Percentiles rank a stretch among this genome's conserved stretches.
phyloP scores from a whole-genome alignment of 1,140 invertebrate species.

The Drosophila lini region DNA sequence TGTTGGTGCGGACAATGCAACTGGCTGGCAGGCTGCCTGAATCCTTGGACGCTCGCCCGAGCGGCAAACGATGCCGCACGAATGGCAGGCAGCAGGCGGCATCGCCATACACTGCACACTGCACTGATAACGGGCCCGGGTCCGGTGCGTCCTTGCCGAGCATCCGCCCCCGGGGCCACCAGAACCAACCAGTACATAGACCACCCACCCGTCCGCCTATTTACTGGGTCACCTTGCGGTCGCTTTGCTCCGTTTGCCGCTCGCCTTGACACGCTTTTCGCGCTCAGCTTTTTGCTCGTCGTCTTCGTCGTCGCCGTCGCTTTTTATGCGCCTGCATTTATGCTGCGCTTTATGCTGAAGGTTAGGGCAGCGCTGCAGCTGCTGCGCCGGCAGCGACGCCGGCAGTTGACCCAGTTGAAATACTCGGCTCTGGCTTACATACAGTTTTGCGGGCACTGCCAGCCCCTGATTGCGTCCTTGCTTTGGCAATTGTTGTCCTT shows the following conservation, averaged over 20 bases:
- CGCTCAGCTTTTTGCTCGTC: conserved; percentile 15
- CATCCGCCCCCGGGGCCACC: conserved; percentile 13
- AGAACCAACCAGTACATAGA: conserved; percentile 3
- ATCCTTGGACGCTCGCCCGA: conserved; percentile 46
- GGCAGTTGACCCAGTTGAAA: conserved; percentile 65
- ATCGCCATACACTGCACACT: conserved; percentile 37
- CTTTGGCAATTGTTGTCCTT: conserved; percentile 49
- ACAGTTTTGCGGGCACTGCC: conserved; percentile 32
- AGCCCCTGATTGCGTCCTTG: conserved; percentile 67
- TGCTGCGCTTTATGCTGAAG: conserved; percentile 78
- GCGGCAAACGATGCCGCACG: conserved; percentile 50
- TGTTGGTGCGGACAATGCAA: conserved; percentile 81
- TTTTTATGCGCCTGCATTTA: conserved; percentile 72
- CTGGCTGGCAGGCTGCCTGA: conserved; percentile 59
- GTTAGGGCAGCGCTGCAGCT: conserved; percentile 55
- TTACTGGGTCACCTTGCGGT: conserved; percentile 76
- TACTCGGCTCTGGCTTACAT: conserved; percentile 5
- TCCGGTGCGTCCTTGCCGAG: conserved; percentile 46
- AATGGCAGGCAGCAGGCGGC: conserved; percentile 23
- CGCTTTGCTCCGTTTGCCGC: conserved; percentile 28
- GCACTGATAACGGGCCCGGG: conserved; percentile 67
- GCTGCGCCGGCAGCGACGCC: conserved; percentile 17
- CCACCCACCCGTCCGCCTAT: conserved; percentile 41
- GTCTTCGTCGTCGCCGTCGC: conserved; percentile 6
- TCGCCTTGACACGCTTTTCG: conserved; percentile 75